Evolutionary conservation across 2,888 invertebrate species (phyloP), one percentile per base, ranked within the genome.

Genomic region (Drosophila flavopinicola): DNA sequence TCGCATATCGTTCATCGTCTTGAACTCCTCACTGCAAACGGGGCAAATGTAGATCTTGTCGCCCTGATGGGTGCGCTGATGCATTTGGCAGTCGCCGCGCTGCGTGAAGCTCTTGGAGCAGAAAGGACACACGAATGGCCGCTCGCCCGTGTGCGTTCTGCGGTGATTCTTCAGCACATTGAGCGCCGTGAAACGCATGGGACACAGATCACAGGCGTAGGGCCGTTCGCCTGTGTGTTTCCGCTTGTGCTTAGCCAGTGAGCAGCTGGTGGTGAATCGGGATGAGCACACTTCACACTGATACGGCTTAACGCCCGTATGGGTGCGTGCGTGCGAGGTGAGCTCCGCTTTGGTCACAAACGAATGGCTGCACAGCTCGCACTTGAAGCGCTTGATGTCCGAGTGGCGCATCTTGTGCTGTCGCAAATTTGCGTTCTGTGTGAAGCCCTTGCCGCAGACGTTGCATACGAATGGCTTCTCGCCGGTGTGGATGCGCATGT

Each of bases 221-320:
- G 93, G 93, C 0, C 93, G 85, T 61, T 94, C 93, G 0, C 94
- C 94, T 0, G 93, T 93, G 77, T 94, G 94, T 5, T 92, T 93
- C 0, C 94, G 90, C 1, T 92, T 90, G 65, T 94, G 94, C 51
- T 93, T 94, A 15, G 92, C 92, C 13, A 94, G 73, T 0, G 93
- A 93, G 38, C 93, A 93, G 9, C 93, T 93, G 0, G 93, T 93
- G 0, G 93, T 94, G 79, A 94, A 94, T 0, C 92, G 92, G 7
- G 92, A 90, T 0, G 92, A 91, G 37, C 94, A 94, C 5, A 91
- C 92, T 11, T 92, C 92, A 47, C 94, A 94, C 0, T 92, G 91
- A 71, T 93, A 94, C 0, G 94, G 94, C 66, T 93, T 93, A 0
- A 93, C 93, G 0, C 94, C 94, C 6, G 92, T 93, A 85, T 94